Evolutionary conservation across 2,888 invertebrate species (phyloP).

Genomic region (Slavum lentiscoides): DNA sequence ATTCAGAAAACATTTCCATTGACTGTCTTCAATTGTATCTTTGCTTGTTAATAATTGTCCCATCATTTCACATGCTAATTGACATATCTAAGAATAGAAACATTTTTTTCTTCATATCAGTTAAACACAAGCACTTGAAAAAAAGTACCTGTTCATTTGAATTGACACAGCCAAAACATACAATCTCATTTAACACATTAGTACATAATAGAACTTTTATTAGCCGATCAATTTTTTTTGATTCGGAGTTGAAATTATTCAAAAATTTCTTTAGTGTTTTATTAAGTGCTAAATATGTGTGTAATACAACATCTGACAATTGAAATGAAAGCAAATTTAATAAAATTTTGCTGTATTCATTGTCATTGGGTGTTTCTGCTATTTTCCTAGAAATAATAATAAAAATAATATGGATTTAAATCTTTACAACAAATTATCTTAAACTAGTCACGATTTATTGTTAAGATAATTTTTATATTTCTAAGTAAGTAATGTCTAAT

Average conservation of each 20-base stretch:
- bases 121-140: background rate
- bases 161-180: conserved; percentile 40
- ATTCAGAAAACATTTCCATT: conserved; percentile 36
- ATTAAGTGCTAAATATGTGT: conserved; percentile 26
- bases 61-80: conserved; percentile 37
- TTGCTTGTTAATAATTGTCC: conserved; percentile 17
- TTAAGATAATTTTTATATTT: background rate
- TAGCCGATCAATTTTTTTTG: conserved; percentile 22
- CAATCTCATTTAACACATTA: conserved; percentile 35
- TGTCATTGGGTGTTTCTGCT: background rate
- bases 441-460: background rate
- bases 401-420: conserved; percentile 2
- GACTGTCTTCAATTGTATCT: conserved; percentile 1
- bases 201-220: conserved; percentile 16
- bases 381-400: conserved; percentile 14
- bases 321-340: conserved; percentile 31
- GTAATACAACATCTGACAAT: conserved; percentile 18
- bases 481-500: too few species aligned
- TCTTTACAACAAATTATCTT: background rate
- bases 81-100: conserved; percentile 29
- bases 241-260: background rate
- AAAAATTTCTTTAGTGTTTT: conserved; percentile 23
- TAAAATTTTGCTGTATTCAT: conserved; percentile 38
- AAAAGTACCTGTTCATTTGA: conserved; percentile 22
- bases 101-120: background rate